Conservation (phyloP, 92 coral and sea anemone species). For the Epizoanthus fatuus region DNA sequence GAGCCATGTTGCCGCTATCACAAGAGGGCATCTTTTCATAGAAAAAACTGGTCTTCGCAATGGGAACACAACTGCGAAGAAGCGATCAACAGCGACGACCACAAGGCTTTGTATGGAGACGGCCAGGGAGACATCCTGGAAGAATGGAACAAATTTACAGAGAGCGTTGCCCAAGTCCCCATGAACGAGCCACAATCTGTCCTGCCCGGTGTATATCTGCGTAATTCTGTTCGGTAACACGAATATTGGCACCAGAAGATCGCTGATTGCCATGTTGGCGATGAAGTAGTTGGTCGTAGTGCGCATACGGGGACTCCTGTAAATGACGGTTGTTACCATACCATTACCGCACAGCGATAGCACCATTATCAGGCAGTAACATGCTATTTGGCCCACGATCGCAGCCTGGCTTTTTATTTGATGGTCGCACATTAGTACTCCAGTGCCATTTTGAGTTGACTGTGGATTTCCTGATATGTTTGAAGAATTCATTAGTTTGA, state of each 20-base stretch:
- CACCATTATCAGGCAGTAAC: slow-evolving; percentile 17
- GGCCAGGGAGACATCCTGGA: slow-evolving; percentile 20
- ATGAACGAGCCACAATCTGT: background rate
- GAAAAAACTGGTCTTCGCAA: slow-evolving; percentile 21
- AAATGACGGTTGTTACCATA: slow-evolving; percentile 27
- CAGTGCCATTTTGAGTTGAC: background rate
- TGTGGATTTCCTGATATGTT: background rate
- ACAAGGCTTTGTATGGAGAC: slow-evolving; percentile 34
- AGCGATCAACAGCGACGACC: slow-evolving; percentile 33
- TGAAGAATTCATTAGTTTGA: background rate
- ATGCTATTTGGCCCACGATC: background rate
- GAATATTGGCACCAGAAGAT: slow-evolving; percentile 15
- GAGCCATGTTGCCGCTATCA: slow-evolving; percentile 10
- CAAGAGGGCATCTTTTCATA: slow-evolving; percentile 15
- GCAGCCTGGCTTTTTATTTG: background rate
- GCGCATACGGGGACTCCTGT: slow-evolving; percentile 31
- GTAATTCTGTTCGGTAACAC: background rate
- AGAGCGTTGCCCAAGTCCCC: slow-evolving; percentile 34
- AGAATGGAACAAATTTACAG: background rate
- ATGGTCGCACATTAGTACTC: background rate
- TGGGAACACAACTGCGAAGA: slow-evolving; percentile 34
- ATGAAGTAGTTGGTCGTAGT: slow-evolving; percentile 30
- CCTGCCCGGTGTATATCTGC: background rate
- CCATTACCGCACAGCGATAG: slow-evolving; percentile 30
- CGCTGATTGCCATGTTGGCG: slow-evolving; percentile 37